These are phyloP conservation scores for Tanaodytes sp. DNA, from an alignment of 2,888 invertebrate genomes.

Conservation along the genomic window DNA sequence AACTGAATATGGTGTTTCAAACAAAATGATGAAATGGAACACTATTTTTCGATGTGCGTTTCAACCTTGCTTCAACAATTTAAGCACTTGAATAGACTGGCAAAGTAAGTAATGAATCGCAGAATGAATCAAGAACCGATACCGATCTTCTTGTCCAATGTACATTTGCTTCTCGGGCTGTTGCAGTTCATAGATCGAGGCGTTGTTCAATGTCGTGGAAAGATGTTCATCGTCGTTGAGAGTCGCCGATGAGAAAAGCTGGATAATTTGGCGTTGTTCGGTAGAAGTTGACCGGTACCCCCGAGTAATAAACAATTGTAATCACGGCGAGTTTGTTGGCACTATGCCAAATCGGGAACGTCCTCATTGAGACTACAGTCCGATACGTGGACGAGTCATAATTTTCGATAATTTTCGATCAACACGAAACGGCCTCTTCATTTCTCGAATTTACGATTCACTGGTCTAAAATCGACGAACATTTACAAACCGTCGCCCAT, in stretches of 20 bases:
- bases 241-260: conserved; percentile 50
- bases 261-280: conserved; percentile 58
- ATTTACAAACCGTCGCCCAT: background rate
- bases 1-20: too few relatives aligned
- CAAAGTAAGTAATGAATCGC: conserved; percentile 10
- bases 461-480: conserved; percentile 3
- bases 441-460: conserved; percentile 13
- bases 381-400: conserved; percentile 33
- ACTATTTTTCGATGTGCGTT: too few relatives aligned
- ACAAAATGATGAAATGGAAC: too few relatives aligned
- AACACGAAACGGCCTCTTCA: conserved; percentile 15
- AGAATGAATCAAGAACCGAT: background rate
- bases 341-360: conserved; percentile 48
- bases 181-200: conserved; percentile 32
- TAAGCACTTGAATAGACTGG: too few relatives aligned
- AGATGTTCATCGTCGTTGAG: conserved; percentile 63
- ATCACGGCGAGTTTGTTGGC: conserved; percentile 62
- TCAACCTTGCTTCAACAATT: too few relatives aligned
- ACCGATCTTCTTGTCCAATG: conserved; percentile 3
- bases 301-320: conserved; percentile 65
- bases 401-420: conserved; percentile 34
- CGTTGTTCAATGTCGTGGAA: conserved; percentile 63
- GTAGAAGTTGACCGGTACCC: conserved; percentile 64
- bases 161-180: conserved; percentile 27
- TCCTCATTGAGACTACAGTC: conserved; percentile 28